These are phyloP conservation scores for Crotophaga sulcirostris DNA, from an alignment of 2,113 vertebrate genomes.

Conservation along the genomic window DNA sequence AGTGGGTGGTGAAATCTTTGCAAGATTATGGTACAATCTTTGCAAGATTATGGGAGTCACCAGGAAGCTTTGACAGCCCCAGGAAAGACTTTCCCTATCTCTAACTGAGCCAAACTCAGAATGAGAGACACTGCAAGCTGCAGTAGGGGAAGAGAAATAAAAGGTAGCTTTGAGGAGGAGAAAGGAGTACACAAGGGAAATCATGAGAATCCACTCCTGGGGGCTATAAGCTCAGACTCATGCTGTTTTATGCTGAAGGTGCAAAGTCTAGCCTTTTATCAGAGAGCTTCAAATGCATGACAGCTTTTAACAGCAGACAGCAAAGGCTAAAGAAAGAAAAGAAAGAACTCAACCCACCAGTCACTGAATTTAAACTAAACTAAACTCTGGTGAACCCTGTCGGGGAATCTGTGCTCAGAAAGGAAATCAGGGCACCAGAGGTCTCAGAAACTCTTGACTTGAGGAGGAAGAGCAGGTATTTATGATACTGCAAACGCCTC, in stretches of 20 bases:
- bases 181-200: not conserved
- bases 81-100: not conserved
- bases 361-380: slow-evolving; percentile 32
- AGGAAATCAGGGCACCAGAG: not conserved
- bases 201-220: not conserved
- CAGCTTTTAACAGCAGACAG: not conserved
- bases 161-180: not conserved
- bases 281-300: not conserved
- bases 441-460: not conserved
- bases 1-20: not conserved
- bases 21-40: fast-evolving
- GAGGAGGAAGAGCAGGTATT: not conserved
- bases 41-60: not conserved
- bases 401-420: not conserved
- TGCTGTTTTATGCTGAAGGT: not conserved
- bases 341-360: slow-evolving; percentile 6
- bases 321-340: not conserved
- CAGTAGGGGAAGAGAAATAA: not conserved
- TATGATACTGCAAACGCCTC: slow-evolving; percentile 13
- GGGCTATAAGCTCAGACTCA: not conserved
- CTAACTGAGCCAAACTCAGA: not conserved
- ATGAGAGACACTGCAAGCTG: not conserved
- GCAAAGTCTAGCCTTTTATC: not conserved
- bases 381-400: slow-evolving; percentile 7
- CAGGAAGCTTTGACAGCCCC: not conserved